Evolutionary conservation across 2,888 invertebrate species (phyloP), one percentile per base, ranked within the genome.

Genomic region (Cheilosia scutellata): DNA sequence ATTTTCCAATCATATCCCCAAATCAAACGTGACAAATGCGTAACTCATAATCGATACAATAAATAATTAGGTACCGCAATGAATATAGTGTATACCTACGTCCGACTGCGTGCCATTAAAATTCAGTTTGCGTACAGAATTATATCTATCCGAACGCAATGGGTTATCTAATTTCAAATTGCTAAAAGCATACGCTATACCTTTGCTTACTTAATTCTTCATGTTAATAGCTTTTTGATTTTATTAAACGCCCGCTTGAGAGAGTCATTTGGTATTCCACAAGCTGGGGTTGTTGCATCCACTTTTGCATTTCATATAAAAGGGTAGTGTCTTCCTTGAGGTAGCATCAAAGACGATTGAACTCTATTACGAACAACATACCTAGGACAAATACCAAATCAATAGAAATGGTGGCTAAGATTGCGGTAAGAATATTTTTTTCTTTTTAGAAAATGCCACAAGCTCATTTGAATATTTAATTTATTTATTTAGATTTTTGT

Each of bases 321-420:
- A 84, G 62, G 44, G 44, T 53, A 40, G 68, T 58, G 77, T 9
- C 57, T 53, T 44, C 5, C 66, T n/a, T 42, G 13, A 40, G 62
- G 42, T 29, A 33, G 51, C 7, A 66, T 71, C 87, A 87, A 62
- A 87, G 7, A 40, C 44, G 25, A 25, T 27, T 83, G 49, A 70
- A 78, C 58, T 31, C 58, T 58, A 55, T 57, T 6, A 51, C 71
- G 47, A 65, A 11, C 42, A 78, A 60, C 78, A 47, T 13, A 51
- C 16, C 51, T 58, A 25, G 16, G 27, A 20, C 29, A 53, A 70
- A 65, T 27, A n/a, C n/a, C 42, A 13, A 47, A 16, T 20, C 6
- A 47, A 44, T 47, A 44, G 68, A 89, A 87, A 91, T 91, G 91
- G 89, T 91, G 87, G 89, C 90, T 88, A 90, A 91, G 88, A 88